Percentiles rank a stretch among this genome's conserved stretches.
phyloP scores from a whole-genome alignment of 2,113 vertebrate genomes.

The Tylochromis polylepis region DNA sequence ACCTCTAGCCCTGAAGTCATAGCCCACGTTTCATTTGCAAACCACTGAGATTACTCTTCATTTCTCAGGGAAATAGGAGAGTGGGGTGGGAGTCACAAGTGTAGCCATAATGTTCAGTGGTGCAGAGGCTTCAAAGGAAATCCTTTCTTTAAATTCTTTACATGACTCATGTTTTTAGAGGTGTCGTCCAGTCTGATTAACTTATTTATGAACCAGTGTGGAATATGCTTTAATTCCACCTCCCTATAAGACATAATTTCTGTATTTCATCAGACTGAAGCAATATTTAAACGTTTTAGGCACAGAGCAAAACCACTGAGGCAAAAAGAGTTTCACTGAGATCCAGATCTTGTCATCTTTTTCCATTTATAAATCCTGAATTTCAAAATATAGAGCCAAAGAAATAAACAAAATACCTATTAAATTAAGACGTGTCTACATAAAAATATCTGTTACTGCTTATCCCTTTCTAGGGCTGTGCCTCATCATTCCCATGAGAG shows the following conservation, averaged over 20 bases:
- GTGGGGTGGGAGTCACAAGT: conserved; percentile 35
- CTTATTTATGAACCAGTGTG: not conserved
- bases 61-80: conserved; percentile 30
- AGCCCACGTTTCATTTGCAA: conserved; percentile 27
- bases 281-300: not conserved
- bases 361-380: not conserved
- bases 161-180: conserved; percentile 10
- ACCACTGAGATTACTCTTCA: conserved; percentile 36
- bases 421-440: not conserved
- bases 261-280: not conserved
- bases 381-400: not conserved
- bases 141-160: conserved; percentile 42
- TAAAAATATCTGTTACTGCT: conserved; percentile 16
- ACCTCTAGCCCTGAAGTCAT: conserved; percentile 57
- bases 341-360: not conserved
- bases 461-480: not conserved
- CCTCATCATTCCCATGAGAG: conserved; percentile 36
- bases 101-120: conserved; percentile 9
- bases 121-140: conserved; percentile 53
- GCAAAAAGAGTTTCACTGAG: not conserved
- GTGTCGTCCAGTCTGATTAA: not conserved
- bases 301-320: not conserved
- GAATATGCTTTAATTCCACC: not conserved
- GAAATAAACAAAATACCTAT: not conserved
- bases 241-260: not conserved